A percentile compares a stretch with the other conserved stretches of the same genome.
Conservation (phyloP, 1,140 invertebrate species). For the Drosophila bipectinata region DNA sequence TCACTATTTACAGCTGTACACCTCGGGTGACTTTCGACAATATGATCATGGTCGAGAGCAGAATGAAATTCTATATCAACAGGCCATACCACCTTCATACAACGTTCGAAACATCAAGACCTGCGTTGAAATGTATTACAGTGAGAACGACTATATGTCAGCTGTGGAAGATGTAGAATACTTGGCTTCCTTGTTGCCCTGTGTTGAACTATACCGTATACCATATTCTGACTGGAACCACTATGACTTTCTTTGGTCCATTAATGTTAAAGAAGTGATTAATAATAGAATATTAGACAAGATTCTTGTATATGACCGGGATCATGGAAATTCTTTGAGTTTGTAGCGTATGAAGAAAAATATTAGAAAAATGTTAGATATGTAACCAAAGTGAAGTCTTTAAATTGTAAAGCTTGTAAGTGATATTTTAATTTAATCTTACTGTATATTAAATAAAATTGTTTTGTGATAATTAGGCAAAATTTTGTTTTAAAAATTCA, state of each 20-base stretch:
- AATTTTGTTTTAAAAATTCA: too few relatives aligned
- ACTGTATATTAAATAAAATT: too few relatives aligned
- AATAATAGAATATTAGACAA: conserved; percentile 84
- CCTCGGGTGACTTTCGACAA: conserved; percentile 75
- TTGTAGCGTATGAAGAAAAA: neutral
- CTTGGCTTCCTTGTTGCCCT: conserved; percentile 84
- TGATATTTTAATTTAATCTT: too few relatives aligned
- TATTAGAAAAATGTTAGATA: neutral
- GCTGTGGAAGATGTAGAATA: conserved; percentile 84
- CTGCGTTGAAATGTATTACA: conserved; percentile 88
- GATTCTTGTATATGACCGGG: conserved; percentile 73
- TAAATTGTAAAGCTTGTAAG: too few relatives aligned
- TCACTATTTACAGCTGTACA: conserved; percentile 85
- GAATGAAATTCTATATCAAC: conserved; percentile 85
- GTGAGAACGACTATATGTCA: conserved; percentile 87
- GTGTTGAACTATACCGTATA: conserved; percentile 80
- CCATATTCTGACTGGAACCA: conserved; percentile 85
- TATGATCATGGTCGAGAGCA: conserved; percentile 84
- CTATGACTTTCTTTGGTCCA: conserved; percentile 86
- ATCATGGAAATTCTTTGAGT: conserved; percentile 21
- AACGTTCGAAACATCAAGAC: conserved; percentile 86
- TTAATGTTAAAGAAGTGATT: conserved; percentile 84
- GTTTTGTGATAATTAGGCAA: too few relatives aligned
- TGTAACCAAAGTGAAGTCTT: too few relatives aligned
- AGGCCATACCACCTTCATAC: conserved; percentile 85